Percentiles rank a stretch among this genome's conserved stretches.
Evolutionary conservation across 2,888 invertebrate genomes (phyloP).

Genomic region (Limnephilus auricula): DNA sequence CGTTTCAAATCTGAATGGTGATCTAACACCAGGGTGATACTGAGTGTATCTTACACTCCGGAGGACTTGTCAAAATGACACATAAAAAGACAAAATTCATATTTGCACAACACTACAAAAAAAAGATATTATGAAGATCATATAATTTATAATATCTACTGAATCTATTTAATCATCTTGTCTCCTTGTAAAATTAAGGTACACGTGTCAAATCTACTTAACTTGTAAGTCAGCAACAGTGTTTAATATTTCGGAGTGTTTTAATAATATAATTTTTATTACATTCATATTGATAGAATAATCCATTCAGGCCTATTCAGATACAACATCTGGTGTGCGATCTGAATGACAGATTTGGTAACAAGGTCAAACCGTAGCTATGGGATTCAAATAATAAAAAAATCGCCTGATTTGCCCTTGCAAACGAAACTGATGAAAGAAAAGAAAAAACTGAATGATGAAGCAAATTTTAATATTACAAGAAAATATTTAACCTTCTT

Average conservation of each 20-base stretch:
- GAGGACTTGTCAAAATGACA: no score
- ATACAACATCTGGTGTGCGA: conserved; percentile 31
- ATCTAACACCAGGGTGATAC: no score
- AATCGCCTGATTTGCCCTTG: neutral
- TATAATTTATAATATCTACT: no score
- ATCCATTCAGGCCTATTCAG: conserved; percentile 5
- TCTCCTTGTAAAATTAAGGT: no score
- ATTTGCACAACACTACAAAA: neutral
- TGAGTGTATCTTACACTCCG: no score
- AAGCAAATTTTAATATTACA: no score
- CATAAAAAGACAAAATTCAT: neutral
- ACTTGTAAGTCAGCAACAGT: neutral
- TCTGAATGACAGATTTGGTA: conserved; percentile 36
- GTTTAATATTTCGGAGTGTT: neutral
- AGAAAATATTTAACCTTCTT: no score
- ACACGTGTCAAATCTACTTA: neutral
- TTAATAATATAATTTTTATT: neutral
- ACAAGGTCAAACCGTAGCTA: conserved; percentile 32
- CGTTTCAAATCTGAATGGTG: no score
- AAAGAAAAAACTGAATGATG: neutral
- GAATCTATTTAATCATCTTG: neutral
- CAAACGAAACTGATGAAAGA: neutral
- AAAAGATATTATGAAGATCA: neutral
- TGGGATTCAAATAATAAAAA: conserved; percentile 12
- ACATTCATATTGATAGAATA: conserved; percentile 27